Evolutionary conservation across 2,888 invertebrate genomes (phyloP).

Genomic region (Coenonympha arcania): DNA sequence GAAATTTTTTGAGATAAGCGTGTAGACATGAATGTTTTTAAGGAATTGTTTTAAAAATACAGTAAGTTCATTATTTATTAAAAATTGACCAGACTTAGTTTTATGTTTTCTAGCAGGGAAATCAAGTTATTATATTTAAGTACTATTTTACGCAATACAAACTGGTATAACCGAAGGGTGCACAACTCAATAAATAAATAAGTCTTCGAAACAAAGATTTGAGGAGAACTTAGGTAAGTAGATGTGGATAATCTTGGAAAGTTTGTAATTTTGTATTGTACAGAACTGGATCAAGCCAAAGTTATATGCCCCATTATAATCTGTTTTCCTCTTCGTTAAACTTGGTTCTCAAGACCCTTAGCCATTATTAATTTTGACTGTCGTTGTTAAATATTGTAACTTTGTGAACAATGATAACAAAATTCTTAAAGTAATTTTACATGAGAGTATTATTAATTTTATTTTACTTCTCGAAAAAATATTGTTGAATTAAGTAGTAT

Average conservation of each 20-base stretch:
- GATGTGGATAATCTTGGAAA: background rate
- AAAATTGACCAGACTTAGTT: too few relatives aligned
- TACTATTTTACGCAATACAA: background rate
- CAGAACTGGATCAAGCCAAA: constrained; percentile 5
- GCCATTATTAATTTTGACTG: constrained; percentile 1
- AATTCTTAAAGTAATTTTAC: background rate
- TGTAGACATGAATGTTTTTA: too few relatives aligned
- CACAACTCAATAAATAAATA: background rate
- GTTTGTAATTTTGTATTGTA: constrained; percentile 6
- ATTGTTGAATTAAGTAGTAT: too few relatives aligned
- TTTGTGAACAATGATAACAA: background rate
- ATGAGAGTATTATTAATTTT: background rate
- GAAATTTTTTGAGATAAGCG: too few relatives aligned
- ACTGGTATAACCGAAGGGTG: background rate
- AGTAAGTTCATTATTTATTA: too few relatives aligned
- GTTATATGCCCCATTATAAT: constrained; percentile 15
- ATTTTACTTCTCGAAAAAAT: too few relatives aligned
- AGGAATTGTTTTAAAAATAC: too few relatives aligned
- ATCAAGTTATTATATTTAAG: background rate
- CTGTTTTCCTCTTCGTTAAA: constrained; percentile 11
- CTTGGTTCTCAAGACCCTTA: background rate
- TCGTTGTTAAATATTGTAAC: background rate
- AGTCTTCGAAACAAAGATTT: background rate
- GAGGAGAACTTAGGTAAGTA: background rate
- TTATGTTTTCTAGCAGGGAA: background rate